These are phyloP conservation scores for Phaethornis superciliosus DNA, from an alignment of 2,113 vertebrate species.

Conservation along the genomic window DNA sequence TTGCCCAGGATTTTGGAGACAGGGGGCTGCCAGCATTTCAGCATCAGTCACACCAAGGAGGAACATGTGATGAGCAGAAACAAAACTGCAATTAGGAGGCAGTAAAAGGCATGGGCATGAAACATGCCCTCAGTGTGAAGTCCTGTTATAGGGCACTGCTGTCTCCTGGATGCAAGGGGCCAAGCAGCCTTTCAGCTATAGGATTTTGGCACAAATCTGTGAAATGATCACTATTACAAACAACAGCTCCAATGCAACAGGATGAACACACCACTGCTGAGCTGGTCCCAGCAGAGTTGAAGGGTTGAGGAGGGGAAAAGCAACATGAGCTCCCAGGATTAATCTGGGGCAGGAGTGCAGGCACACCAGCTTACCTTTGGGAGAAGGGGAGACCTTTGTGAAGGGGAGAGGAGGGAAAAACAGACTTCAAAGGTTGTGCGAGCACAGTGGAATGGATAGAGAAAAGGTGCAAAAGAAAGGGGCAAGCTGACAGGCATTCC, in stretches of 20 bases:
- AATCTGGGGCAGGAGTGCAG: neutral
- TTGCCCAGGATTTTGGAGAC: neutral
- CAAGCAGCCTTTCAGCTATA: neutral
- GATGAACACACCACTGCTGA: rapidly evolving
- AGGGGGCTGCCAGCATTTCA: neutral
- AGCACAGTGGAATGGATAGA: rapidly evolving
- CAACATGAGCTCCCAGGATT: neutral
- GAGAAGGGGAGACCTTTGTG: neutral
- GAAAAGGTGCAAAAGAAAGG: neutral
- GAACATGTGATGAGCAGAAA: neutral
- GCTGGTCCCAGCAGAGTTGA: neutral
- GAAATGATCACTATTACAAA: neutral
- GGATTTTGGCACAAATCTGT: slow-evolving; percentile 14
- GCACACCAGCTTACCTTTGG: neutral
- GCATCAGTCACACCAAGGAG: slow-evolving; percentile 1
- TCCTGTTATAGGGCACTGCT: slow-evolving; percentile 5
- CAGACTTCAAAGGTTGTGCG: neutral
- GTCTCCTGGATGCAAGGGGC: neutral
- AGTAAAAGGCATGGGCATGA: slow-evolving; percentile 19
- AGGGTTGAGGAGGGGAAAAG: neutral
- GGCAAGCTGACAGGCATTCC: neutral
- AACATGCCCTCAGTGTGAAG: slow-evolving; percentile 15
- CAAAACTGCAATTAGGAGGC: slow-evolving; percentile 45
- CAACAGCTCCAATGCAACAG: rapidly evolving
- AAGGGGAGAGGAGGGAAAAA: neutral